Base-by-base conservation (phyloP, 2,888 invertebrate genomes). In the Stenotaenia linearis region DNA sequence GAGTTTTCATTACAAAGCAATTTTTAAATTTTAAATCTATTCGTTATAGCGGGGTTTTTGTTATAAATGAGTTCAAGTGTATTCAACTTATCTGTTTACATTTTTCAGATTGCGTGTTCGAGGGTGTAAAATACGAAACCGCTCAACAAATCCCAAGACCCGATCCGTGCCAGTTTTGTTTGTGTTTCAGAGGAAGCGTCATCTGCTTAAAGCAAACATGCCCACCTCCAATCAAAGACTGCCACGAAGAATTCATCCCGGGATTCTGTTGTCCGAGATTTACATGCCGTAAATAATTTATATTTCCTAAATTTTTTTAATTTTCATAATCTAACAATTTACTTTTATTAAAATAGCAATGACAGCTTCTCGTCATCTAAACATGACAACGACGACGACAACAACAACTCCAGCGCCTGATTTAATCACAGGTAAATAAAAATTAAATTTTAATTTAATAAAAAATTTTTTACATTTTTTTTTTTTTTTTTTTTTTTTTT, bases 231-330 rank as follows among this genome's bases (percentile, higher is more conserved):
- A 96, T 96, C 84, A 92, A 92, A 77, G 93, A 93, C 80, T 97
- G 96, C 84, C 93, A 93, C 86, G 95, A 96, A 86, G 96, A 96
- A 87, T 93, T 94, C 21, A 96, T 97, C 84, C 91, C 91, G 86
- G 96, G 96, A 25, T 96, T 96, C 90, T 97, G 96, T 86, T 97
- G 96, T 88, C 96, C 96, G 77, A 90, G 96, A 84, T 97, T 96
- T 86, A 95, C 96, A 87, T 97, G 96, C 85, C 96, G 84, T 84
- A 82, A 82, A 83, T 82, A 75, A 75, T 32, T 75, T 5, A 25
- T 2, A 30, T 75, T n/a, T n/a, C n/a, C n/a, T 3, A 5, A 9
- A 25, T 25, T 7, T 69, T 28, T 5, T 25, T 2, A n/a, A 15
- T 6, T 23, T 75, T 23, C 1, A 30, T 18, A 4, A 28, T 28